Conservation (phyloP, 2,888 invertebrate species). For the Ophion obscuratus region DNA sequence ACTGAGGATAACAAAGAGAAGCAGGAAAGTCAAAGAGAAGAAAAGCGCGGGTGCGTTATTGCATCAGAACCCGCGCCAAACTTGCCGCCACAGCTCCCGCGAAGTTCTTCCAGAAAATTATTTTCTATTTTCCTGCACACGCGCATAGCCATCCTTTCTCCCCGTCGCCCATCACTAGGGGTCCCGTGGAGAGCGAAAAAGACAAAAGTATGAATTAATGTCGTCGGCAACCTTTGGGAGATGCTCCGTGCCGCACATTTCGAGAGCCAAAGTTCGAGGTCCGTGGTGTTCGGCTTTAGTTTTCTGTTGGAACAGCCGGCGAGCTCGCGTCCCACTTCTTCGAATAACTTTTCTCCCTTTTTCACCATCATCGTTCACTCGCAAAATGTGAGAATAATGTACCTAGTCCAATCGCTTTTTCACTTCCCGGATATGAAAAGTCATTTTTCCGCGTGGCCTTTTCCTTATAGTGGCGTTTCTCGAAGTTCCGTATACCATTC, state of each 20-base stretch:
- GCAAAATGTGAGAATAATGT: slow-evolving; percentile 14
- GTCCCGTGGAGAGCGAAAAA: slow-evolving; percentile 7
- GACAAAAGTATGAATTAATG: background rate
- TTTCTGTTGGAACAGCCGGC: slow-evolving; percentile 5
- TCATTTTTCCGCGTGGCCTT: no score
- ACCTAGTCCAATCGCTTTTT: slow-evolving; percentile 16
- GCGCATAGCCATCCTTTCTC: slow-evolving; percentile 57
- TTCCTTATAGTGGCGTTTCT: no score
- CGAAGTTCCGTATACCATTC: no score
- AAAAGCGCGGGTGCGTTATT: slow-evolving; percentile 50
- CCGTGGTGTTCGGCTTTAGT: slow-evolving; percentile 21
- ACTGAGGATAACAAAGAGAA: slow-evolving; percentile 15
- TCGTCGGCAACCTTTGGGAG: slow-evolving; percentile 18
- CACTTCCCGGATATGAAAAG: background rate
- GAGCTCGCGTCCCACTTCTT: slow-evolving; percentile 12
- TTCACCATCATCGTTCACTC: background rate
- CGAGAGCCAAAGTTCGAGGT: slow-evolving; percentile 49
- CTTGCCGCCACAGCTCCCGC: slow-evolving; percentile 45
- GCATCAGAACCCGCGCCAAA: slow-evolving; percentile 59
- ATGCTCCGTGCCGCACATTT: slow-evolving; percentile 20
- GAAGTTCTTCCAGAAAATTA: slow-evolving; percentile 69
- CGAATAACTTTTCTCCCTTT: slow-evolving; percentile 20
- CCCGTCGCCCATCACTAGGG: slow-evolving; percentile 61
- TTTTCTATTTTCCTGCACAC: slow-evolving; percentile 66
- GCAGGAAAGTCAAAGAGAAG: slow-evolving; percentile 41